Percentiles rank a stretch among this genome's conserved stretches.
Conservation (phyloP, 2,113 vertebrate genomes). For the Scomber colias region DNA sequence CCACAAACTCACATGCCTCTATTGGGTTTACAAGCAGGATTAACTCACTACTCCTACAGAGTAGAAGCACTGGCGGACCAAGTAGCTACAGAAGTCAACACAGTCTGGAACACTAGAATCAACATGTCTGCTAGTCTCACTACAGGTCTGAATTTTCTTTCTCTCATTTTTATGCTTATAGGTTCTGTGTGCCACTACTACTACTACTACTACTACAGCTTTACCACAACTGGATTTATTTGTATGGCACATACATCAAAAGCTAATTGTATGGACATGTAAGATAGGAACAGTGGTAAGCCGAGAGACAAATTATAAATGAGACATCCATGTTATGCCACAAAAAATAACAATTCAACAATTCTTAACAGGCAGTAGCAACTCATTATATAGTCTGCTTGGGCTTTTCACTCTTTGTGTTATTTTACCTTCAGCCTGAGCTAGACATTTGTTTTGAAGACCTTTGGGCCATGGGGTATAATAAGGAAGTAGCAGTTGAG, state of each 20-base stretch:
- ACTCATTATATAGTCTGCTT: no score
- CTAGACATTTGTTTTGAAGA: no score
- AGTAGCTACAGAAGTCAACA: background rate
- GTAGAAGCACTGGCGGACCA: background rate
- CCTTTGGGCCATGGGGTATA: no score
- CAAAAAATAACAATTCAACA: no score
- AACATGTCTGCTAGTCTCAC: conserved; percentile 46
- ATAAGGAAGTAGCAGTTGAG: no score
- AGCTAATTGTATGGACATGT: background rate
- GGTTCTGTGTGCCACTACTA: background rate
- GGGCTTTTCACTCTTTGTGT: no score
- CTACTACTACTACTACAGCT: background rate
- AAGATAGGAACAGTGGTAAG: background rate
- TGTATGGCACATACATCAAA: background rate
- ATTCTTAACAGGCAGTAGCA: no score
- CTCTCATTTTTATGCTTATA: background rate
- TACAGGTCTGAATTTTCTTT: conserved; percentile 52
- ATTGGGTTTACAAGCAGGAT: conserved; percentile 1
- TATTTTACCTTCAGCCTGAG: no score
- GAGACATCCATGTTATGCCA: no score
- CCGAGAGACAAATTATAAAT: no score
- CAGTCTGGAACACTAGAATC: conserved; percentile 3
- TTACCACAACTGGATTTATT: background rate
- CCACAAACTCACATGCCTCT: conserved; percentile 13
- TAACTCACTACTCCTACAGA: background rate